Conservation (phyloP, 2,797 vertebrate species). For the Melanotaenia nigrans region DNA sequence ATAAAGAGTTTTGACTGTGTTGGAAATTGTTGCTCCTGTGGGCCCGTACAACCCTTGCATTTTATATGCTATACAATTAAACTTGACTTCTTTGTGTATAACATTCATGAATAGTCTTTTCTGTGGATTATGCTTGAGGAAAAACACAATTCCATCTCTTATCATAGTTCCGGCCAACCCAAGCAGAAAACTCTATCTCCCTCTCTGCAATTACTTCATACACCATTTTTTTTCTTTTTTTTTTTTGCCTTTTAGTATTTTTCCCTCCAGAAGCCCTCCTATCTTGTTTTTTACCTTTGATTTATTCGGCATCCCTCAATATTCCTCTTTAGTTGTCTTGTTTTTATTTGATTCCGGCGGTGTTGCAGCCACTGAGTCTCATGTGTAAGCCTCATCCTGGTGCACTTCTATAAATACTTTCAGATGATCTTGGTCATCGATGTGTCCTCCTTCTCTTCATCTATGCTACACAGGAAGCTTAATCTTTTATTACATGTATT, state of each 20-base stretch:
- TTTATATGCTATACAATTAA: slow-evolving; percentile 38
- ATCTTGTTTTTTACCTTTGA: slow-evolving; percentile 7
- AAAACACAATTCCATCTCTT: slow-evolving; percentile 41
- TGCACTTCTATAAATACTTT: slow-evolving; percentile 69
- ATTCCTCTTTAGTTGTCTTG: slow-evolving; percentile 12
- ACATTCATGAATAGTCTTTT: slow-evolving; percentile 40
- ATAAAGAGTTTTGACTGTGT: slow-evolving; percentile 18
- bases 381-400: slow-evolving; percentile 55
- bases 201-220: slow-evolving; percentile 45
- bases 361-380: slow-evolving; percentile 51
- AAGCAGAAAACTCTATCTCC: slow-evolving; percentile 51
- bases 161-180: slow-evolving; percentile 37
- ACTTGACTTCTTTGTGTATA: slow-evolving; percentile 39
- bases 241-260: slow-evolving; percentile 36
- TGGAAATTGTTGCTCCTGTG: slow-evolving; percentile 11
- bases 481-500: slow-evolving; percentile 14
- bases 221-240: slow-evolving; percentile 25
- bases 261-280: slow-evolving; percentile 10
- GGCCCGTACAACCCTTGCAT: slow-evolving; percentile 17
- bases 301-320: slow-evolving; percentile 27
- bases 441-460: slow-evolving; percentile 25
- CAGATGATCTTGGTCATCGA: slow-evolving; percentile 59
- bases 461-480: slow-evolving; percentile 28
- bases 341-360: slow-evolving; percentile 28
- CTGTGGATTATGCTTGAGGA: slow-evolving; percentile 33